A percentile compares a stretch with the other conserved stretches of the same genome.
Evolutionary conservation across 1,140 invertebrate genomes (phyloP).

Genomic region (Trigoniulus corallinus): DNA sequence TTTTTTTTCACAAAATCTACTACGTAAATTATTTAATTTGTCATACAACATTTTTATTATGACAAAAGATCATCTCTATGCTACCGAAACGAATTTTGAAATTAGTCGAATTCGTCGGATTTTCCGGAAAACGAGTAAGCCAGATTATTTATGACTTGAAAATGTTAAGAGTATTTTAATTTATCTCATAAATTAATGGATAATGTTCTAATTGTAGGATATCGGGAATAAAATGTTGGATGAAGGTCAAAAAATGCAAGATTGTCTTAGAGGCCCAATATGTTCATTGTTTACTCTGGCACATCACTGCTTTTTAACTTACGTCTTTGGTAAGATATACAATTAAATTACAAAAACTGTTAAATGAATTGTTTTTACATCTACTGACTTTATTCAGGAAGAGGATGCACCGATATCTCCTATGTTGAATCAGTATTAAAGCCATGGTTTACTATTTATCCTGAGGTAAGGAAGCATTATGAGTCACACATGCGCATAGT

Average conservation of each 20-base stretch:
- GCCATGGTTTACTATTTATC: not conserved
- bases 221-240: slow-evolving; percentile 57
- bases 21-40: not conserved
- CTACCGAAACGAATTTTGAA: slow-evolving; percentile 70
- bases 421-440: not conserved
- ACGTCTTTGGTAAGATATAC: not conserved
- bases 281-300: slow-evolving; percentile 27
- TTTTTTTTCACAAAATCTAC: not conserved
- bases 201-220: too few relatives aligned
- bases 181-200: slow-evolving; percentile 14
- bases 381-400: not conserved
- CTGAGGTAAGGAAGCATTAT: too few relatives aligned
- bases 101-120: slow-evolving; percentile 84
- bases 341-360: not conserved
- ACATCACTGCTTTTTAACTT: not conserved
- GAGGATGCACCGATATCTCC: not conserved
- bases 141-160: not conserved
- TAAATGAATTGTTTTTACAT: not conserved
- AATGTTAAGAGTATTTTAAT: not conserved
- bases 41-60: not conserved
- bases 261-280: slow-evolving; percentile 61
- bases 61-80: slow-evolving; percentile 63
- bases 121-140: slow-evolving; percentile 74
- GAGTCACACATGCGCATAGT: too few relatives aligned
- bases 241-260: slow-evolving; percentile 42